A percentile compares a stretch with the other conserved stretches of the same genome.
Conservation (phyloP, 2,113 vertebrate genomes). For the Burhinus bistriatus region DNA sequence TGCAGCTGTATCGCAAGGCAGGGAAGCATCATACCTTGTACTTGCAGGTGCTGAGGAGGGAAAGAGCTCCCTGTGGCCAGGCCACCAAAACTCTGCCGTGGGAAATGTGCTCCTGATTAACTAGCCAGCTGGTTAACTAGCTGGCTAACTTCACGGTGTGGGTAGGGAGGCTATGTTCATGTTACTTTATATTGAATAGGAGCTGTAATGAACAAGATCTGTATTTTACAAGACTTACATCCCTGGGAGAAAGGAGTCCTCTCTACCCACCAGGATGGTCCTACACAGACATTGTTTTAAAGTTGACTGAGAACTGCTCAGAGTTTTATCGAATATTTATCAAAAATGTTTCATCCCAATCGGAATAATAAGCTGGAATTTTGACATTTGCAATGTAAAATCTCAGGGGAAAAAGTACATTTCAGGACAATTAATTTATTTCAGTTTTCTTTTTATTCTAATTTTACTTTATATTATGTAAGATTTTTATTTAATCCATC, state of each 20-base stretch:
- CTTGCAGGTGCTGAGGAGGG: not conserved
- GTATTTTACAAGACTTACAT: not conserved
- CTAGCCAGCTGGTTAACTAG: not conserved
- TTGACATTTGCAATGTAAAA: not conserved
- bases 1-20: fast-evolving
- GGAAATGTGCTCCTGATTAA: not conserved
- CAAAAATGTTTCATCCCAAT: not conserved
- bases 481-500: not conserved
- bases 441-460: not conserved
- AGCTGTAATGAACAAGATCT: not conserved
- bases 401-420: not conserved
- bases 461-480: not conserved
- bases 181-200: not conserved
- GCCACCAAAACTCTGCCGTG: not conserved
- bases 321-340: not conserved
- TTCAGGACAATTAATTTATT: not conserved
- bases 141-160: not conserved
- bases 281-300: not conserved
- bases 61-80: not conserved
- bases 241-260: not conserved
- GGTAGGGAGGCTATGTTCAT: not conserved
- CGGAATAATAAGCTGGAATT: not conserved
- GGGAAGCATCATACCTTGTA: not conserved
- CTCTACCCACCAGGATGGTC: not conserved
- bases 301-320: not conserved